These are phyloP conservation scores for Drosophila lacteicornis DNA, from an alignment of 1,140 invertebrate genomes.

Conservation along the genomic window DNA sequence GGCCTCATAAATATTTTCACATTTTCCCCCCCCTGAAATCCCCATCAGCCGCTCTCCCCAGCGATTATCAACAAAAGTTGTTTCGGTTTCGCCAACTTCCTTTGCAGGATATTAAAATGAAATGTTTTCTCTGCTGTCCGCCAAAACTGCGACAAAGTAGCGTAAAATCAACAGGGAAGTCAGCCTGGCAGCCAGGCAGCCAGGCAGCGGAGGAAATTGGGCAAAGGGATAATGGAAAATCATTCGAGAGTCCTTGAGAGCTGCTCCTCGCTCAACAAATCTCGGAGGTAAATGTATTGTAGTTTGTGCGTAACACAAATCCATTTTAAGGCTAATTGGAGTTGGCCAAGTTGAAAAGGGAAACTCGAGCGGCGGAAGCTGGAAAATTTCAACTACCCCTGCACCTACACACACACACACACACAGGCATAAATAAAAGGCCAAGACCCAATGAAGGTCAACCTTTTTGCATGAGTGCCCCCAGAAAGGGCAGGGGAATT, in stretches of 20 bases:
- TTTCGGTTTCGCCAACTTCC: constrained; percentile 23
- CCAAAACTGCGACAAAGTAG: constrained; percentile 61
- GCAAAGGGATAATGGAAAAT: constrained; percentile 39
- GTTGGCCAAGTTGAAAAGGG: constrained; percentile 53
- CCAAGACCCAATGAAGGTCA: constrained; percentile 56
- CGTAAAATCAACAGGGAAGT: constrained; percentile 49
- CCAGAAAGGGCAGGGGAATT: constrained; percentile 8
- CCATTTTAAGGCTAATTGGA: constrained; percentile 80
- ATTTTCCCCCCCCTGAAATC: constrained; percentile 46
- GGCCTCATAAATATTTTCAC: constrained; percentile 74
- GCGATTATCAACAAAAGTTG: constrained; percentile 38
- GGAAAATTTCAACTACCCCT: constrained; percentile 48
- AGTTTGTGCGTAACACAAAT: constrained; percentile 74
- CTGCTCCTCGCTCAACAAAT: constrained; percentile 38
- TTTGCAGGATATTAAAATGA: constrained; percentile 73
- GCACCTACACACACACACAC: not conserved
- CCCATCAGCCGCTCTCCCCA: not conserved
- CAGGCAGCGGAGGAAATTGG: constrained; percentile 3
- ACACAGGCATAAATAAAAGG: constrained; percentile 27
- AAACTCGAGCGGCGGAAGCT: constrained; percentile 5
- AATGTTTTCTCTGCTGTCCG: constrained; percentile 72
- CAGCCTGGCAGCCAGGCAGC: not conserved
- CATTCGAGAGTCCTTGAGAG: constrained; percentile 19
- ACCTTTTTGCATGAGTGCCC: constrained; percentile 39
- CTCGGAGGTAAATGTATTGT: constrained; percentile 65